These are phyloP conservation scores for Deilephila elpenor DNA, from an alignment of 2,888 invertebrate species.

Conservation along the genomic window DNA sequence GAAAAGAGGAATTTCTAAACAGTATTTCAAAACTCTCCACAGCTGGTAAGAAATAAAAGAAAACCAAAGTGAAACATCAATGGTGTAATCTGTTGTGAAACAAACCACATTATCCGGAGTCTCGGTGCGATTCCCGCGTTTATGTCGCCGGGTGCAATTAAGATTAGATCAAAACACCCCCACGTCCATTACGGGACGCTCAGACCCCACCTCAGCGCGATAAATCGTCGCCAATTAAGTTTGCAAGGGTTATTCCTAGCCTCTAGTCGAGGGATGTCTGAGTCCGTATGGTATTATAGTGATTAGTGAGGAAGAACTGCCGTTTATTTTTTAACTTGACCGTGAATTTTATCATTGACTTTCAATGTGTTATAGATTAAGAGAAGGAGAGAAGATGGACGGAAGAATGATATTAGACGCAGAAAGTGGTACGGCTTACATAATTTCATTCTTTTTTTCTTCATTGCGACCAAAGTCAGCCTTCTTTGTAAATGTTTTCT, in stretches of 20 bases:
- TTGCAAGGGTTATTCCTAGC: slow-evolving; percentile 40
- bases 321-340: not conserved
- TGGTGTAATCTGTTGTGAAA: slow-evolving; percentile 11
- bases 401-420: too few relatives aligned
- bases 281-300: not conserved
- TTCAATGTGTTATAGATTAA: too few relatives aligned
- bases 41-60: not conserved
- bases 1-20: too few relatives aligned
- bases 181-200: slow-evolving; percentile 53
- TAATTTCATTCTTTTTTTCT: too few relatives aligned
- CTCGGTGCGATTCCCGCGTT: slow-evolving; percentile 36
- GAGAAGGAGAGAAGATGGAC: too few relatives aligned
- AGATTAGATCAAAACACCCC: slow-evolving; percentile 57
- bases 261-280: slow-evolving; percentile 15
- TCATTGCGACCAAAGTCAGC: too few relatives aligned
- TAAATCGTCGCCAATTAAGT: slow-evolving; percentile 60
- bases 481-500: too few relatives aligned
- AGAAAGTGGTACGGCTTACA: too few relatives aligned
- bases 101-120: slow-evolving; percentile 20
- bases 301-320: not conserved
- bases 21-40: not conserved
- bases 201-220: slow-evolving; percentile 51
- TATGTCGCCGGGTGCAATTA: slow-evolving; percentile 53
- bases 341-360: not conserved
- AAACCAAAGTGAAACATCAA: not conserved